Conservation (phyloP, 2,888 invertebrate genomes). For the Anticlea derivata region DNA sequence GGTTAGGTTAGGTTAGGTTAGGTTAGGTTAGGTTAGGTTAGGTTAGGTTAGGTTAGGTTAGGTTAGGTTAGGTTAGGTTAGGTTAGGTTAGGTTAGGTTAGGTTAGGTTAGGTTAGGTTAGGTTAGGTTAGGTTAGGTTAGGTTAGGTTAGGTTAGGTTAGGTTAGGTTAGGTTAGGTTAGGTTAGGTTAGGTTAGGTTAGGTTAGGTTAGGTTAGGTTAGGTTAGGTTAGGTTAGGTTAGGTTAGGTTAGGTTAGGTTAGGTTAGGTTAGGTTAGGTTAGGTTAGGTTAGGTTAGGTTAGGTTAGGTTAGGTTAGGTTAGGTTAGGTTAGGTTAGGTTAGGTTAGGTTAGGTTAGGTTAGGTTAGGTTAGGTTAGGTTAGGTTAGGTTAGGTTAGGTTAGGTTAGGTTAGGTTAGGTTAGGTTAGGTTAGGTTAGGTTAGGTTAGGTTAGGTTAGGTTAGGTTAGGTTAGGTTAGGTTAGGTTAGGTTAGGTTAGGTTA, state of each 20-base stretch:
- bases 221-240: slow-evolving; percentile 9
- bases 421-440: slow-evolving; percentile 19
- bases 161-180: slow-evolving; percentile 21
- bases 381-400: slow-evolving; percentile 30
- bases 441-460: slow-evolving; percentile 35
- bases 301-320: slow-evolving; percentile 15
- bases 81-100: slow-evolving; percentile 19
- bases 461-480: slow-evolving; percentile 30
- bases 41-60: neutral
- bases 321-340: slow-evolving; percentile 1
- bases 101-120: slow-evolving; percentile 6
- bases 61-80: neutral
- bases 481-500: neutral
- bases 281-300: slow-evolving; percentile 6
- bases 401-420: slow-evolving; percentile 2
- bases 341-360: slow-evolving; percentile 6
- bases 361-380: slow-evolving; percentile 30
- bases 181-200: slow-evolving; percentile 15
- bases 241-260: slow-evolving; percentile 9
- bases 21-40: slow-evolving; percentile 12
- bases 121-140: neutral
- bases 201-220: slow-evolving; percentile 14
- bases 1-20: slow-evolving; percentile 6
- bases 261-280: neutral
- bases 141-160: neutral